Percentiles rank a stretch among this genome's conserved stretches.
Conservation (phyloP, 2,797 vertebrate genomes). For the Pygocentrus nattereri region DNA sequence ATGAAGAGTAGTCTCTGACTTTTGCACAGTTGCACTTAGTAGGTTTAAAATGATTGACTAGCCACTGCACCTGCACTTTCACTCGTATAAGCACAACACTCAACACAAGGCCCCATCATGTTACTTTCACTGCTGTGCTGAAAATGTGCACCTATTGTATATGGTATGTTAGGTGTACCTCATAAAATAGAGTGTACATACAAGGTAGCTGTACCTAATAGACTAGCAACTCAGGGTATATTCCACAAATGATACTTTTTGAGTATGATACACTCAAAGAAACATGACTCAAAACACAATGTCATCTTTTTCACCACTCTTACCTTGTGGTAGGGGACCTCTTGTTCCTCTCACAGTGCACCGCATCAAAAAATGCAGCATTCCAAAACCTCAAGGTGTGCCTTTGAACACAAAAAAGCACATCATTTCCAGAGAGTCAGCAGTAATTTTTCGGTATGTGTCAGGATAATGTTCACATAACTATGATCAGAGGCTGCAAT, state of each 20-base stretch:
- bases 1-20: too few species aligned
- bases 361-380: conserved; percentile 95
- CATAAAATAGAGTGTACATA: background rate
- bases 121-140: background rate
- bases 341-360: conserved; percentile 96
- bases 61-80: background rate
- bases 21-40: background rate
- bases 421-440: background rate
- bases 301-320: conserved; percentile 41
- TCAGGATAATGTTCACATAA: too few species aligned
- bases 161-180: too few species aligned
- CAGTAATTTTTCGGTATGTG: background rate
- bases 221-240: background rate
- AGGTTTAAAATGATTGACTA: background rate
- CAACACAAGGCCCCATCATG: background rate
- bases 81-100: background rate
- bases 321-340: conserved; percentile 97
- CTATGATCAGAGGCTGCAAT: background rate
- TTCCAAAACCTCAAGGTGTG: conserved; percentile 97
- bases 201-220: background rate
- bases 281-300: background rate
- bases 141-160: too few species aligned
- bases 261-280: background rate
- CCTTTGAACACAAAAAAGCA: conserved; percentile 73
- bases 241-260: background rate